phyloP scores from a whole-genome alignment of 2,113 vertebrate genomes.

The Ceratotherium simum region DNA sequence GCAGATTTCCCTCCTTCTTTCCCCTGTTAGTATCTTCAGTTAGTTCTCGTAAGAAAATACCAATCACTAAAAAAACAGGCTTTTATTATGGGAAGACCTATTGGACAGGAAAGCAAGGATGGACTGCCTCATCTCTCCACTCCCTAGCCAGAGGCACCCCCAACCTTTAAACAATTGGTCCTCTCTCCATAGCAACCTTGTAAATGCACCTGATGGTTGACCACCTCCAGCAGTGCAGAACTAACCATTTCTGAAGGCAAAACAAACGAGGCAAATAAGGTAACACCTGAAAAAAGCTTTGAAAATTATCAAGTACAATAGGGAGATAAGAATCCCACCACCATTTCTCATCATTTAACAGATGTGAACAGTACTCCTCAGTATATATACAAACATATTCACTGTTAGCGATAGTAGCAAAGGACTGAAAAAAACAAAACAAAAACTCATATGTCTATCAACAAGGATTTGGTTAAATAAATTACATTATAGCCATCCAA shows the following conservation, averaged over 20 bases:
- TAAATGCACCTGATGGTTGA: background rate
- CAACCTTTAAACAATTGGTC: background rate
- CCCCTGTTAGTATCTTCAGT: background rate
- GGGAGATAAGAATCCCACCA: background rate
- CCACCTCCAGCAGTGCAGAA: background rate
- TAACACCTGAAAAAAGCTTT: background rate
- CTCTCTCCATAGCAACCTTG: background rate
- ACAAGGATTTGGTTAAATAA: background rate
- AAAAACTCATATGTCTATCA: background rate
- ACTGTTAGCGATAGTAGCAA: background rate
- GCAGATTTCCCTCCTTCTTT: background rate
- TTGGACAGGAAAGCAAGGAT: background rate
- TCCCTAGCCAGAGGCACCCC: background rate
- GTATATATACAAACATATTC: background rate
- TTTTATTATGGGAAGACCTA: background rate
- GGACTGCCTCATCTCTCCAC: background rate
- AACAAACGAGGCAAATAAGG: background rate
- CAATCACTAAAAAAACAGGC: background rate
- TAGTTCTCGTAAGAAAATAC: background rate
- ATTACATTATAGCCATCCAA: background rate
- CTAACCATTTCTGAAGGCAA: slow-evolving; percentile 20
- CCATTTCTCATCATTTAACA: background rate
- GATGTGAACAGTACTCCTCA: background rate
- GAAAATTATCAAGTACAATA: background rate
- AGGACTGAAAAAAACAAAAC: background rate